Evolutionary conservation across 1,140 invertebrate genomes (phyloP).

Genomic region (Lepidostoma basale): DNA sequence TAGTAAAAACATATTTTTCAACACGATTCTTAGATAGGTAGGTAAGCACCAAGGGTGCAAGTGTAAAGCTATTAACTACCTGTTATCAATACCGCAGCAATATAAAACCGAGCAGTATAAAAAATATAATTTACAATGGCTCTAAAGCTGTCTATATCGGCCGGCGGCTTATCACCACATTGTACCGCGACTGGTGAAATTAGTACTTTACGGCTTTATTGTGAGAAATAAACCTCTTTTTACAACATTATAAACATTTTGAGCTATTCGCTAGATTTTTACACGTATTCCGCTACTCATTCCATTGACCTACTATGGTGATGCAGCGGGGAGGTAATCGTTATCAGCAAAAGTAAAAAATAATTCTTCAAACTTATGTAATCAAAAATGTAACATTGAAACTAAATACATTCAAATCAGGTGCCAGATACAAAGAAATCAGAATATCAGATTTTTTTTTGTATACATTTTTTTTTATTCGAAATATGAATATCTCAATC

Average conservation of each 20-base stretch:
- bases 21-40: too few relatives aligned
- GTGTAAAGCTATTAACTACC: conserved; percentile 40
- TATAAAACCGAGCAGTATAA: conserved; percentile 36
- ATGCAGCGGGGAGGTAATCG: neutral
- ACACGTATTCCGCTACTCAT: neutral
- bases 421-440: too few relatives aligned
- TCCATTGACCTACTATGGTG: conserved; percentile 10
- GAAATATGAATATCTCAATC: too few relatives aligned
- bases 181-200: conserved; percentile 41
- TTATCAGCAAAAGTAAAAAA: neutral
- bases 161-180: conserved; percentile 39
- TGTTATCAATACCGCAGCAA: conserved; percentile 41
- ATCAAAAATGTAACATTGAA: too few relatives aligned
- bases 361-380: too few relatives aligned
- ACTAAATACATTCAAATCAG: too few relatives aligned
- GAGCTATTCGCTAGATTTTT: conserved; percentile 29
- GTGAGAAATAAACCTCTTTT: conserved; percentile 43
- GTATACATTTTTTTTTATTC: too few relatives aligned
- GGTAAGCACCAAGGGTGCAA: too few relatives aligned
- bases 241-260: conserved; percentile 34
- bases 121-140: conserved; percentile 41
- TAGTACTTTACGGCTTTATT: conserved; percentile 45
- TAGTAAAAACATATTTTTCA: too few relatives aligned
- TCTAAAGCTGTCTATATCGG: conserved; percentile 42
- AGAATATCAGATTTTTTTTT: too few relatives aligned